Percentiles rank a stretch among this genome's conserved stretches.
Evolutionary conservation across 2,797 vertebrate species (phyloP).

Genomic region (Amniataba percoides): DNA sequence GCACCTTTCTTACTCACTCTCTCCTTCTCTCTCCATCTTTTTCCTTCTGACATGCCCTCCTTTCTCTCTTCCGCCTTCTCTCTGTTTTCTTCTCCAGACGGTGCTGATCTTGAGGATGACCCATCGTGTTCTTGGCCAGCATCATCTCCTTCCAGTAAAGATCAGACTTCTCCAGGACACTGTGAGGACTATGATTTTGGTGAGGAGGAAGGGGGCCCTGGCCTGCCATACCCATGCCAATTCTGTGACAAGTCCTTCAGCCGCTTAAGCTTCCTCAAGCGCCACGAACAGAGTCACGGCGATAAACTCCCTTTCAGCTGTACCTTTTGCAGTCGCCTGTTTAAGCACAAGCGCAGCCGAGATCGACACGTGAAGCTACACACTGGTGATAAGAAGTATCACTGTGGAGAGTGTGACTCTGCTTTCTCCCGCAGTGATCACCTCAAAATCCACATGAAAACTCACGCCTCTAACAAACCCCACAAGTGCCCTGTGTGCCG

Average conservation of each 20-base stretch:
- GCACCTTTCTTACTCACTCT: constrained; percentile 43
- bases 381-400: constrained; percentile 98
- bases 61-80: constrained; percentile 27
- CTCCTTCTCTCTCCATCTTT: constrained; percentile 30
- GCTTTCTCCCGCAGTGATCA: constrained; percentile 98
- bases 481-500: constrained; percentile 99
- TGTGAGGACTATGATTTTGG: constrained; percentile 98
- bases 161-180: constrained; percentile 96
- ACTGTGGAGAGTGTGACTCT: constrained; percentile 97
- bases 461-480: constrained; percentile 98
- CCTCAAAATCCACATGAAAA: constrained; percentile 99
- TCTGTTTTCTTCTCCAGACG: constrained; percentile 86
- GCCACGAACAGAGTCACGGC: constrained; percentile 98
- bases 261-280: constrained; percentile 98
- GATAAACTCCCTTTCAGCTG: constrained; percentile 99
- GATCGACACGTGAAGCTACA: constrained; percentile 99
- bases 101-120: constrained; percentile 96
- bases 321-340: constrained; percentile 97
- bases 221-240: constrained; percentile 97
- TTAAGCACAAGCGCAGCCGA: constrained; percentile 99
- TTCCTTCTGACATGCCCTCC: constrained; percentile 22
- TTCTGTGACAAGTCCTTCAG: constrained; percentile 99
- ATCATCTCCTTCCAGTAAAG: constrained; percentile 98
- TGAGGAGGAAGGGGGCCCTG: constrained; percentile 95
- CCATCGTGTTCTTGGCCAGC: constrained; percentile 97